These are phyloP conservation scores for Vanacampus margaritifer DNA, from an alignment of 2,113 vertebrate genomes.

Conservation along the genomic window DNA sequence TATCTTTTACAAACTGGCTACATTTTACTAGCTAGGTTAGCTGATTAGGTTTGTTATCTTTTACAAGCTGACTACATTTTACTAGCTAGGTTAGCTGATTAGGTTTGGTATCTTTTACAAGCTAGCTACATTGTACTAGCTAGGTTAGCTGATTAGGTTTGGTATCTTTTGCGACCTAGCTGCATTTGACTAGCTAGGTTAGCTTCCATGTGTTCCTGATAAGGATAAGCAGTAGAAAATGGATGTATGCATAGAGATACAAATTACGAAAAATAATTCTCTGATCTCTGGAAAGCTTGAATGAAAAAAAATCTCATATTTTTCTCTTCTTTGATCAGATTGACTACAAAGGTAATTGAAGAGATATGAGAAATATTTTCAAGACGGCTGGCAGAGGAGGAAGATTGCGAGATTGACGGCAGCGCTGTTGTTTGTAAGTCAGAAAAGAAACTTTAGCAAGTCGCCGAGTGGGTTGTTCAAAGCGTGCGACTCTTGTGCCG, in stretches of 20 bases:
- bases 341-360: neutral
- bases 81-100: too few relatives aligned
- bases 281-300: neutral
- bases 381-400: neutral
- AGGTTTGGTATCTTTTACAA: too few relatives aligned
- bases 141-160: too few relatives aligned
- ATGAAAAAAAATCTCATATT: neutral
- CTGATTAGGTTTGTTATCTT: too few relatives aligned
- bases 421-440: neutral
- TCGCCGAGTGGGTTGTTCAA: conserved; percentile 8
- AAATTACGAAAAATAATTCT: neutral
- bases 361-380: neutral
- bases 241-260: neutral
- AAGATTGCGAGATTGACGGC: neutral
- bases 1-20: too few relatives aligned
- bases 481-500: neutral
- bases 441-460: neutral
- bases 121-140: too few relatives aligned
- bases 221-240: neutral
- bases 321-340: neutral
- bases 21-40: too few relatives aligned
- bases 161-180: too few relatives aligned
- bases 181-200: too few relatives aligned
- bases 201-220: too few relatives aligned
- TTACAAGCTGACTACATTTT: too few relatives aligned